Percentiles rank a stretch among this genome's conserved stretches.
Conservation (phyloP, 2,888 invertebrate genomes). For the Notodonta ziczac region DNA sequence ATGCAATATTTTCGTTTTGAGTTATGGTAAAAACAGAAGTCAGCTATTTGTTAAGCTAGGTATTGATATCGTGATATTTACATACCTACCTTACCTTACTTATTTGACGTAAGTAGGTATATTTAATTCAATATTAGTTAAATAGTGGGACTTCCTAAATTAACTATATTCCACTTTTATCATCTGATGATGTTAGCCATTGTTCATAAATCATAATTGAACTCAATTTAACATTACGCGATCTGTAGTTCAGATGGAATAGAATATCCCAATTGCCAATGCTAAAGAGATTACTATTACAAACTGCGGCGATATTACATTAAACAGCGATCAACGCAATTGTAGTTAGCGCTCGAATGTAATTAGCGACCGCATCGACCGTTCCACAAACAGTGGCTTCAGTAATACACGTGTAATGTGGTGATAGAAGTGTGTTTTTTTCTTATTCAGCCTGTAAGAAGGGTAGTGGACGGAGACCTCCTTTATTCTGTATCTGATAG, state of each 20-base stretch:
- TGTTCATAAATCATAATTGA: not conserved
- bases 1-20: too few relatives aligned
- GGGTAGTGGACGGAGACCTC: not conserved
- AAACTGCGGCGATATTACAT: constrained; percentile 39
- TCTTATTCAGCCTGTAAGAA: not conserved
- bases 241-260: constrained; percentile 18
- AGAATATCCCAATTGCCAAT: constrained; percentile 24
- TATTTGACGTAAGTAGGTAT: too few relatives aligned
- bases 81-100: too few relatives aligned
- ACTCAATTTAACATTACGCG: constrained; percentile 20
- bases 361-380: constrained; percentile 43
- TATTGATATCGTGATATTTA: too few relatives aligned
- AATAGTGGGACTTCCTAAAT: too few relatives aligned
- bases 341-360: constrained; percentile 43
- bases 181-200: too few relatives aligned
- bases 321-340: constrained; percentile 47
- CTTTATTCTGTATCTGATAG: too few relatives aligned
- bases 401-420: constrained; percentile 4
- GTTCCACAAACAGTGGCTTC: constrained; percentile 18
- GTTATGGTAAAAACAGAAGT: too few relatives aligned
- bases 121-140: too few relatives aligned
- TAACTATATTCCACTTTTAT: not conserved
- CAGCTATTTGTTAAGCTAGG: too few relatives aligned
- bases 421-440: not conserved
- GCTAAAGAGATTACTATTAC: constrained; percentile 43